These are phyloP conservation scores for Lacerta viridis DNA, from an alignment of 2,797 vertebrate genomes.

Conservation along the genomic window DNA sequence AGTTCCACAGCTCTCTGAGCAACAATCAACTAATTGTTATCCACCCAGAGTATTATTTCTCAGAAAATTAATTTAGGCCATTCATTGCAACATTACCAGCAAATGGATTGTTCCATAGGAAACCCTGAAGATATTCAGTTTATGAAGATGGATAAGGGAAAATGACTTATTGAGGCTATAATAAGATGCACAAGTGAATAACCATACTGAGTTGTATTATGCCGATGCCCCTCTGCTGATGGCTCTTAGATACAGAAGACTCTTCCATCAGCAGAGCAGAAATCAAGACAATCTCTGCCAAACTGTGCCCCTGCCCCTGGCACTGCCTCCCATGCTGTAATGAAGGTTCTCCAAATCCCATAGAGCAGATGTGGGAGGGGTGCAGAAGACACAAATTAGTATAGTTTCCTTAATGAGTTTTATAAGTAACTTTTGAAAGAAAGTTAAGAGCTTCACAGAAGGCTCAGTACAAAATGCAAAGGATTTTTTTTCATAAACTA, in stretches of 20 bases:
- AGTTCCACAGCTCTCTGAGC: neutral
- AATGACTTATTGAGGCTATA: neutral
- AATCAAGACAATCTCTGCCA: too few relatives aligned
- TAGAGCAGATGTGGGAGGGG: too few relatives aligned
- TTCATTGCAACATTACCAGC: neutral
- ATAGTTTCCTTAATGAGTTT: neutral
- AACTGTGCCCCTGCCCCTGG: too few relatives aligned
- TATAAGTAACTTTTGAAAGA: fast-evolving
- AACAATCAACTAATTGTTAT: neutral
- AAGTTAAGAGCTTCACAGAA: neutral
- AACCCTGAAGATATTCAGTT: neutral
- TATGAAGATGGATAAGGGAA: neutral
- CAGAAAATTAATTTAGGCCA: neutral
- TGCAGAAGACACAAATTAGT: neutral
- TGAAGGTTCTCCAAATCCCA: too few relatives aligned
- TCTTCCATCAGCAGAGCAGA: neutral
- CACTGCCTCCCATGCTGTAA: too few relatives aligned
- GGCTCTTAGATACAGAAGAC: neutral
- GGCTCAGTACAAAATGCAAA: neutral
- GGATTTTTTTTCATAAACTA: conserved; percentile 22
- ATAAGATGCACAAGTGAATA: neutral
- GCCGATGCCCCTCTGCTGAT: neutral
- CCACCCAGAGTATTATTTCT: neutral
- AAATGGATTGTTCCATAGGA: neutral
- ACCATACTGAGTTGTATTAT: neutral